A percentile compares a stretch with the other conserved stretches of the same genome.
Evolutionary conservation across 2,888 invertebrate species (phyloP).

Genomic region (Nymphalis polychloros): DNA sequence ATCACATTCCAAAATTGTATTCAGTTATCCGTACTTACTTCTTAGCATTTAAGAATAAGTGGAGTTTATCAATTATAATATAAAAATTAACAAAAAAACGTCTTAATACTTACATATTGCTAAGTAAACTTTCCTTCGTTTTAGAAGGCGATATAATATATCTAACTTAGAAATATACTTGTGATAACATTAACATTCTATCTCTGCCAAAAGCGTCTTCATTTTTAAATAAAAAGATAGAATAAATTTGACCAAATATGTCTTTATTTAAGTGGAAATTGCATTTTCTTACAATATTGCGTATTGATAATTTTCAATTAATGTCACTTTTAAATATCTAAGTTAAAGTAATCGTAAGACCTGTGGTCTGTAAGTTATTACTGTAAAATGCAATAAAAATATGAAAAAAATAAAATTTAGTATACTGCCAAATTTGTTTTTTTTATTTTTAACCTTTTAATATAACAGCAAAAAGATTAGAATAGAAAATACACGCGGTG

Average conservation of each 20-base stretch:
- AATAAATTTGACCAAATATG: slow-evolving; percentile 44
- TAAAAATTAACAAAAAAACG: slow-evolving; percentile 22
- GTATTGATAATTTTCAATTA: slow-evolving; percentile 39
- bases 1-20: slow-evolving; percentile 16
- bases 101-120: slow-evolving; percentile 25
- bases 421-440: slow-evolving; percentile 36
- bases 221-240: slow-evolving; percentile 35
- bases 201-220: slow-evolving; percentile 33
- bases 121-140: slow-evolving; percentile 59
- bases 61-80: slow-evolving; percentile 21
- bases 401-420: slow-evolving; percentile 43
- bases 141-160: slow-evolving; percentile 60
- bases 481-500: too few species aligned
- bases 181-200: slow-evolving; percentile 38
- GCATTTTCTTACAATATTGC: slow-evolving; percentile 41
- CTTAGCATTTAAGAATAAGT: slow-evolving; percentile 27
- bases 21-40: slow-evolving; percentile 33
- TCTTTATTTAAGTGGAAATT: slow-evolving; percentile 46
- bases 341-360: slow-evolving; percentile 62
- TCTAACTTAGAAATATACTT: slow-evolving; percentile 40
- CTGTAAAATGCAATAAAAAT: slow-evolving; percentile 48
- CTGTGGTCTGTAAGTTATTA: slow-evolving; percentile 73
- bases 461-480: neutral
- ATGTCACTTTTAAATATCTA: slow-evolving; percentile 41
- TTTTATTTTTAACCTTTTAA: slow-evolving; percentile 34